These are phyloP conservation scores for Odontomyia ornata DNA, from an alignment of 2,888 invertebrate genomes.

Conservation along the genomic window DNA sequence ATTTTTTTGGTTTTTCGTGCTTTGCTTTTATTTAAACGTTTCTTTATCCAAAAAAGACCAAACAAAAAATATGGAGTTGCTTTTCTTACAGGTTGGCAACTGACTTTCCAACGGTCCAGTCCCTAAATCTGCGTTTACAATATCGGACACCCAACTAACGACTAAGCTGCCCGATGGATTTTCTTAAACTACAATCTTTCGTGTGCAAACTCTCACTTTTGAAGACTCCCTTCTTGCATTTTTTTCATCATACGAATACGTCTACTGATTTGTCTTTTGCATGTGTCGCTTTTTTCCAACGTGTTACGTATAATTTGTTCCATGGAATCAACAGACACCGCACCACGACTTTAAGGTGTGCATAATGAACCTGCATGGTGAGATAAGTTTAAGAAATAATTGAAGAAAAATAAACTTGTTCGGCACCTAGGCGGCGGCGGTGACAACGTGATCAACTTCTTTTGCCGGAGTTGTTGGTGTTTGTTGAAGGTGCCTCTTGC, in stretches of 20 bases:
- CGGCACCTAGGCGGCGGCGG: neutral
- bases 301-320: conserved; percentile 33
- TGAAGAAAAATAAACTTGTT: conserved; percentile 15
- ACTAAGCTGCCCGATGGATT: conserved; percentile 60
- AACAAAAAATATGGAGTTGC: neutral
- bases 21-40: neutral
- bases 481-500: neutral
- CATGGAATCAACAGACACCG: conserved; percentile 8
- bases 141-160: conserved; percentile 47
- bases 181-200: conserved; percentile 62
- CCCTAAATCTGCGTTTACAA: neutral
- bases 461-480: neutral
- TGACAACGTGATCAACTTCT: conserved; percentile 9
- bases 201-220: conserved; percentile 62
- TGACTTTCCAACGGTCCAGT: conserved; percentile 27
- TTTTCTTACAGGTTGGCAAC: conserved; percentile 25
- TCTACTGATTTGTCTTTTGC: neutral
- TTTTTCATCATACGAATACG: conserved; percentile 33
- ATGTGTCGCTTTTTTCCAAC: conserved; percentile 1
- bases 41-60: no score
- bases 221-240: conserved; percentile 60
- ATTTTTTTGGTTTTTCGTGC: conserved; percentile 1
- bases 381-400: conserved; percentile 1
- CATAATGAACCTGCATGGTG: neutral
- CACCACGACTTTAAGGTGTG: conserved; percentile 3